phyloP scores from a whole-genome alignment of 2,888 invertebrate genomes.

The Choristoneura rosaceana region DNA sequence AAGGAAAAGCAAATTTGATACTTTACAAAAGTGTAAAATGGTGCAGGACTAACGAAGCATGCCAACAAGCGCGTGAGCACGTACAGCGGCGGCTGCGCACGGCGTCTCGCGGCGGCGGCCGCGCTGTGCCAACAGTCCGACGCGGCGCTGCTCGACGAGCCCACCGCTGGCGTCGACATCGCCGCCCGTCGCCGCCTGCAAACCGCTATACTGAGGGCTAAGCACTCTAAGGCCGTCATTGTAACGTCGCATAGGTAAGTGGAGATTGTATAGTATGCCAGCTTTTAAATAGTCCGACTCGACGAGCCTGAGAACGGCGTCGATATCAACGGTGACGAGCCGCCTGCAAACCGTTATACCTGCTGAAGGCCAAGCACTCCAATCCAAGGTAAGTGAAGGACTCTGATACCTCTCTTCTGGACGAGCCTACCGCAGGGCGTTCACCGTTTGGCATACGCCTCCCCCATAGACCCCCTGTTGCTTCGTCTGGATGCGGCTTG shows the following conservation, averaged over 20 bases:
- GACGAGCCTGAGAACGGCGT: too few species aligned
- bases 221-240: slow-evolving; percentile 83
- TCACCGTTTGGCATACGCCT: too few species aligned
- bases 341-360: too few species aligned
- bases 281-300: slow-evolving; percentile 53
- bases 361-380: too few species aligned
- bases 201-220: slow-evolving; percentile 84
- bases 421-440: too few species aligned
- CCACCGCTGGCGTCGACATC: slow-evolving; percentile 89
- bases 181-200: slow-evolving; percentile 87
- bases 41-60: slow-evolving; percentile 49
- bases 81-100: slow-evolving; percentile 90
- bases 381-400: too few species aligned
- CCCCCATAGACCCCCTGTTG: too few species aligned
- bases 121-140: slow-evolving; percentile 71
- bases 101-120: slow-evolving; percentile 74
- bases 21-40: background rate
- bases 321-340: too few species aligned
- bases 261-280: slow-evolving; percentile 35
- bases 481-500: too few species aligned
- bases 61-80: slow-evolving; percentile 47
- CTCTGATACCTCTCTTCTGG: too few species aligned
- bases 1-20: too few species aligned
- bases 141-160: slow-evolving; percentile 89
- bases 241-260: slow-evolving; percentile 88